phyloP scores from a whole-genome alignment of 2,113 vertebrate species.

The Pelobates fuscus region DNA sequence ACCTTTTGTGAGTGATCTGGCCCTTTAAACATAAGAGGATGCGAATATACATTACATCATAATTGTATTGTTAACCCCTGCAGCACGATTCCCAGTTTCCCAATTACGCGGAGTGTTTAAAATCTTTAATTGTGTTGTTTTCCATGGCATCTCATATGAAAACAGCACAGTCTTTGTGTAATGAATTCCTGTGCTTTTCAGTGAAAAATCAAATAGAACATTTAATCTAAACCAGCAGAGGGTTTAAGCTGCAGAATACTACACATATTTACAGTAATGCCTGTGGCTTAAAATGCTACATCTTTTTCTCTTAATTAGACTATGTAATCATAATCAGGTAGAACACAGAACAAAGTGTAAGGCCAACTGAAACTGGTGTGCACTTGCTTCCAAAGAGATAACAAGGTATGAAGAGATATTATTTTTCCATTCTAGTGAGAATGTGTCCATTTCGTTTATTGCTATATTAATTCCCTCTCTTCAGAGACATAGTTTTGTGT shows the following conservation, averaged over 20 bases:
- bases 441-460: constrained; percentile 28
- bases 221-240: constrained; percentile 15
- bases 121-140: no score
- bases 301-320: constrained; percentile 29
- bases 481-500: constrained; percentile 12
- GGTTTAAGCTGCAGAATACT: background rate
- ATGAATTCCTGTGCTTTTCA: background rate
- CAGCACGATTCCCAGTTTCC: no score
- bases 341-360: constrained; percentile 16
- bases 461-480: constrained; percentile 35
- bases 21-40: no score
- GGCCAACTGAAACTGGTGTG: constrained; percentile 7
- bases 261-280: constrained; percentile 5
- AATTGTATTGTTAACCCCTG: no score
- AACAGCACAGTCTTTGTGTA: no score
- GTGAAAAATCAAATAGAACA: constrained; percentile 5
- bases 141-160: no score
- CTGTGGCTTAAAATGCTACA: constrained; percentile 17
- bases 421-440: constrained; percentile 1
- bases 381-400: constrained; percentile 18
- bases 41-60: no score
- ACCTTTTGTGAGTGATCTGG: no score
- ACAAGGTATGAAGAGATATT: constrained; percentile 28
- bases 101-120: no score
- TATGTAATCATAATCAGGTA: constrained; percentile 22